Base-by-base conservation (phyloP, 2,797 vertebrate species). In the Periophthalmus magnuspinnatus region DNA sequence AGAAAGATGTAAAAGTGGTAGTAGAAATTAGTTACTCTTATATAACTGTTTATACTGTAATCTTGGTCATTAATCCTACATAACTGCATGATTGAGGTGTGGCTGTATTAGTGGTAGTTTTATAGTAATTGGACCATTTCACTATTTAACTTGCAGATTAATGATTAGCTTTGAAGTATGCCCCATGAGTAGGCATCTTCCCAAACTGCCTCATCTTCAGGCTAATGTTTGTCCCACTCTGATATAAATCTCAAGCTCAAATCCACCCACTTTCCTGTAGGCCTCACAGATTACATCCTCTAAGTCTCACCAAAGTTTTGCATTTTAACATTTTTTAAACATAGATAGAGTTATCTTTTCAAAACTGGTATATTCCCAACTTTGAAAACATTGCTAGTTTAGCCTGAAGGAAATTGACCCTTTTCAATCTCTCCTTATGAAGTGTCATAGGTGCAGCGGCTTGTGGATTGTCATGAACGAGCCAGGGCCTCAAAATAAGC, bases 241-340 rank as follows among this genome's bases (percentile, higher is more conserved):
- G 82, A 87, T 83, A 81, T 78, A 48, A 59, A 85, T 86, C 81
- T 75, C 8, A 57, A 75, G 14, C 55, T 24, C 9, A 2, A 75
- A 76, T 65, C 71, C 55, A 48, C 61, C 65, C 62, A 62, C 72
- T 72, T 80, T 84, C 87, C 85, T 80, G 68, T 70, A 13, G 80
- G 67, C 75, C 67, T 69, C 77, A 81, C 79, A 77, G 88, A 89
- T 85, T 77, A 11, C 32, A 88, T 88, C 83, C 81, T 65, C 19
- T 77, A 63, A 52, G 45, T 24, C 48, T 81, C 50, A 6, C 16
- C 33, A 36, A 80, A 55, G 72, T 83, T 79, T 75, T 72, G 58
- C 33, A 82, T 86, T 82, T 79, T 55, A 72, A 78, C 83, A 75
- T 79, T 81, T 74, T 71, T 48, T 82, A 84, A 90, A 90, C 87